These are phyloP conservation scores for Oostethus manadensis DNA, from an alignment of 2,113 vertebrate genomes.

Conservation along the genomic window DNA sequence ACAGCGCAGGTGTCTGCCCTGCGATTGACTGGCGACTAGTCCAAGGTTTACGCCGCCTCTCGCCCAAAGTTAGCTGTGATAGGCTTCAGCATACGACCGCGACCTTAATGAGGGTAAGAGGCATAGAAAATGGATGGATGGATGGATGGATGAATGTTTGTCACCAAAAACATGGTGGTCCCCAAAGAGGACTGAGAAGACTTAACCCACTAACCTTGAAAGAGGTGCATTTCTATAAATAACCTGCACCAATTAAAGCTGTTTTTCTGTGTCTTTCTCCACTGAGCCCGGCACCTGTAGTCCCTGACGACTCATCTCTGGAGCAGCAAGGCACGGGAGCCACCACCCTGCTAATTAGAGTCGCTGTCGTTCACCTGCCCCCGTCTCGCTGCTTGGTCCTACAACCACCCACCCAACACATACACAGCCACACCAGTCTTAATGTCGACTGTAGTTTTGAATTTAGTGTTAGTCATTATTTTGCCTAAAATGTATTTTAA, in stretches of 20 bases:
- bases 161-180: conserved; percentile 52
- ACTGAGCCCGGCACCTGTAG: conserved; percentile 54
- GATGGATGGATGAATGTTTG: too few relatives aligned
- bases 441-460: too few relatives aligned
- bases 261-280: conserved; percentile 66
- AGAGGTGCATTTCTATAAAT: conserved; percentile 71
- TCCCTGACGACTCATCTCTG: conserved; percentile 61
- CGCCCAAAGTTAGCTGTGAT: too few relatives aligned
- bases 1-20: too few relatives aligned
- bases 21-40: too few relatives aligned
- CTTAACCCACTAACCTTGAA: conserved; percentile 70
- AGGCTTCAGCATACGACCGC: too few relatives aligned
- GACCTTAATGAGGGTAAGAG: too few relatives aligned
- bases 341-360: conserved; percentile 68
- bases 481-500: too few relatives aligned
- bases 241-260: conserved; percentile 72
- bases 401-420: conserved; percentile 10
- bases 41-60: too few relatives aligned
- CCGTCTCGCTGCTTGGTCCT: conserved; percentile 42
- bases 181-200: conserved; percentile 56
- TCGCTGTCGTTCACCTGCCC: conserved; percentile 65
- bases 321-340: conserved; percentile 54
- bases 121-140: too few relatives aligned
- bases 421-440: neutral
- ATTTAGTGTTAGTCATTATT: too few relatives aligned